These are phyloP conservation scores for Epinotia nisella DNA, from an alignment of 2,888 invertebrate genomes.

Conservation along the genomic window DNA sequence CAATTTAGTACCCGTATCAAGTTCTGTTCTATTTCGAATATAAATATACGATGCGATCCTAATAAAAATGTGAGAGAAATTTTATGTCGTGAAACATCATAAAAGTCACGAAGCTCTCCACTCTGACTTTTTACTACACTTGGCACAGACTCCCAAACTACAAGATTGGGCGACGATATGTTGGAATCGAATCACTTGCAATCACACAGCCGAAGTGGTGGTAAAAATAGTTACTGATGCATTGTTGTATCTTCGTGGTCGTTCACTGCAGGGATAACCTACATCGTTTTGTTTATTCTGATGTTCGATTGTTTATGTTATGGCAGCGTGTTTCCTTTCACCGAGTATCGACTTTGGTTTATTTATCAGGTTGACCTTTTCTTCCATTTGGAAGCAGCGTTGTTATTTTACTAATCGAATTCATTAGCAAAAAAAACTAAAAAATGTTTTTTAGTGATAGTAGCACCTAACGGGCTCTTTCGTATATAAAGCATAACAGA, in stretches of 20 bases:
- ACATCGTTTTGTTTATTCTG: slow-evolving; percentile 23
- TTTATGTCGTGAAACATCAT: slow-evolving; percentile 59
- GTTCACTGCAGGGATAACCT: slow-evolving; percentile 54
- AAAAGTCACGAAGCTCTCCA: slow-evolving; percentile 64
- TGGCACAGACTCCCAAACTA: slow-evolving; percentile 64
- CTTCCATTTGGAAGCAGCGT: neutral
- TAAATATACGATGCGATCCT: slow-evolving; percentile 55
- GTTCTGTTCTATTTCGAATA: slow-evolving; percentile 59
- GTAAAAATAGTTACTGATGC: slow-evolving; percentile 61
- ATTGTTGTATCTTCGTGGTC: slow-evolving; percentile 64
- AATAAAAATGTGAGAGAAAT: slow-evolving; percentile 64
- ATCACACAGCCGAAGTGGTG: slow-evolving; percentile 59
- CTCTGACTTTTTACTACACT: slow-evolving; percentile 67
- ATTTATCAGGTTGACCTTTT: neutral
- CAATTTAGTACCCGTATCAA: slow-evolving; percentile 13
- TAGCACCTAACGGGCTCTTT: too few relatives aligned
- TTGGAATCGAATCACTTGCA: slow-evolving; percentile 71
- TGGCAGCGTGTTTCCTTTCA: slow-evolving; percentile 26
- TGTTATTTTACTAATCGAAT: neutral
- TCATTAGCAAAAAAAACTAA: too few relatives aligned
- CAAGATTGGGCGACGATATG: slow-evolving; percentile 70
- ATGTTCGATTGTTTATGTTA: slow-evolving; percentile 20
- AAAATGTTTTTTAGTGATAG: neutral
- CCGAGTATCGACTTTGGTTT: slow-evolving; percentile 11
- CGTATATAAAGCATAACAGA: too few relatives aligned